These are phyloP conservation scores for Hyposmocoma kahamanoa DNA, from an alignment of 1,140 invertebrate genomes.

Conservation along the genomic window DNA sequence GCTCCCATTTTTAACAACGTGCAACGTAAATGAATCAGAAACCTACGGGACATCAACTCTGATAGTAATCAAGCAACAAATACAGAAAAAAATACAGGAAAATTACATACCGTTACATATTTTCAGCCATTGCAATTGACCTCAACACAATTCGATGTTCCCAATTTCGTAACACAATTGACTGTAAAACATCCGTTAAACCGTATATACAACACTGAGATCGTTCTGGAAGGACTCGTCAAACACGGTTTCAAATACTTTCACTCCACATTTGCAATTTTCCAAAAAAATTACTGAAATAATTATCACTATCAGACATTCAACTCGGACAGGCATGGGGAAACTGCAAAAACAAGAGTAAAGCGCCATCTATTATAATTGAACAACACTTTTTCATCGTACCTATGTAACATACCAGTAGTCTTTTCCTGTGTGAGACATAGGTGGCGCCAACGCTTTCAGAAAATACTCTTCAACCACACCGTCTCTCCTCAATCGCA, in stretches of 20 bases:
- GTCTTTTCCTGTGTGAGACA: too few species aligned
- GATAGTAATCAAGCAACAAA: neutral
- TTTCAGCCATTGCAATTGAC: constrained; percentile 41
- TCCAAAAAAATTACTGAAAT: neutral
- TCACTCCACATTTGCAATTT: constrained; percentile 13
- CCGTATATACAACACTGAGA: neutral
- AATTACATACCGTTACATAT: constrained; percentile 35
- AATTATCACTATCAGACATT: constrained; percentile 26
- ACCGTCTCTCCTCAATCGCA: too few species aligned
- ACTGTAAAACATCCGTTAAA: neutral
- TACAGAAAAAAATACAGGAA: constrained; percentile 1
- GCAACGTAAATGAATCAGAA: too few species aligned
- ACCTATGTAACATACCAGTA: neutral
- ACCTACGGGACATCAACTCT: too few species aligned
- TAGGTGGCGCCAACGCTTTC: too few species aligned
- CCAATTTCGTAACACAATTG: constrained; percentile 18
- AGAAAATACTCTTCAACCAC: too few species aligned
- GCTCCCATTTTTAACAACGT: too few species aligned
- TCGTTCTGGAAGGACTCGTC: neutral
- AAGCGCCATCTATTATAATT: constrained; percentile 20
- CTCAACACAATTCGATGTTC: constrained; percentile 28
- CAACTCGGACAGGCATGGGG: constrained; percentile 27
- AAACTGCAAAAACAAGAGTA: constrained; percentile 8
- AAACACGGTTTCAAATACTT: constrained; percentile 11
- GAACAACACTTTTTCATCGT: neutral